These are phyloP conservation scores for Sicus ferrugineus DNA, from an alignment of 2,888 invertebrate genomes.

Conservation along the genomic window DNA sequence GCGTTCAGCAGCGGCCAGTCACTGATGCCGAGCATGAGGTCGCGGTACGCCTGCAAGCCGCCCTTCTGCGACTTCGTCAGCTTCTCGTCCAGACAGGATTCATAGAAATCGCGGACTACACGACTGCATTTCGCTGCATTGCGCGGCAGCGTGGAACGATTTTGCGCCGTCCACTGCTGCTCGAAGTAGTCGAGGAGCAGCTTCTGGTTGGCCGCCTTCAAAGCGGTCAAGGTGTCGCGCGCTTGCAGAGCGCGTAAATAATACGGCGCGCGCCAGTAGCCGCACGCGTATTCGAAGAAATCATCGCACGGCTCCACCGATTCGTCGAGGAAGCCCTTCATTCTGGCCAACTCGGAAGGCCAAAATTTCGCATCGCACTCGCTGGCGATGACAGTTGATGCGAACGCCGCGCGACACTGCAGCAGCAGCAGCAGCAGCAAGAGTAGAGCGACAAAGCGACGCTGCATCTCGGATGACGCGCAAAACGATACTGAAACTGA, in stretches of 20 bases:
- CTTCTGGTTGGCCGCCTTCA: conserved; percentile 50
- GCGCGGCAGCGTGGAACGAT: background rate
- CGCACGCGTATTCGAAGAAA: conserved; percentile 85
- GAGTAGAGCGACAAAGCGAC: background rate
- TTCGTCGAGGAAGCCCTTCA: conserved; percentile 45
- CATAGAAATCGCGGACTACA: conserved; percentile 47
- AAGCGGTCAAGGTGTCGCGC: conserved; percentile 47
- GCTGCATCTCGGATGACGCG: conserved; percentile 8
- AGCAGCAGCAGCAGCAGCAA: background rate
- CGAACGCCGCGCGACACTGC: background rate
- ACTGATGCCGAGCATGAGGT: conserved; percentile 43
- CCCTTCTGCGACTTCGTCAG: background rate
- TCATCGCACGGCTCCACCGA: conserved; percentile 77
- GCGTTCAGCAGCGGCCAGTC: conserved; percentile 54
- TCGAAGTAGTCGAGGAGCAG: conserved; percentile 49
- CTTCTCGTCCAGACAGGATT: conserved; percentile 46
- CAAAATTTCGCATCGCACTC: conserved; percentile 35
- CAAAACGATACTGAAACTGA: conserved; percentile 5
- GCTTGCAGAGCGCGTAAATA: conserved; percentile 46
- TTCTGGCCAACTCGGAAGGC: conserved; percentile 34
- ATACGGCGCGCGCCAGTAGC: conserved; percentile 72
- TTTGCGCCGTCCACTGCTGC: conserved; percentile 18
- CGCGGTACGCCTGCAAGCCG: conserved; percentile 45
- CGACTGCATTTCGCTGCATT: conserved; percentile 20
- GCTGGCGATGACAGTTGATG: background rate